These are phyloP conservation scores for Sesamia inferens DNA, from an alignment of 2,888 invertebrate species.

Conservation along the genomic window DNA sequence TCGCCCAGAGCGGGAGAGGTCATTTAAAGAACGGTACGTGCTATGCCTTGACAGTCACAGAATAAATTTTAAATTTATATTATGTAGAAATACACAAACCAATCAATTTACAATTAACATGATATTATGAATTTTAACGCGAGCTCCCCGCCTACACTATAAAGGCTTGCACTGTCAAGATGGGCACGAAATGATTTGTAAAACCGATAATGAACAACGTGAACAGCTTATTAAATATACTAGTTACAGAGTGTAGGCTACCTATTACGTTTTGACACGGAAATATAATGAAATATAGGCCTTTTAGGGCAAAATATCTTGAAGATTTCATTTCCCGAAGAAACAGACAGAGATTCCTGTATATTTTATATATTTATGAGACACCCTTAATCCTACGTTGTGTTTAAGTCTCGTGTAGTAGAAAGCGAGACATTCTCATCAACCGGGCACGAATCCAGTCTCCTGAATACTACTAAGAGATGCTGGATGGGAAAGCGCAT, in stretches of 20 bases:
- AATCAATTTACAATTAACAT: neutral
- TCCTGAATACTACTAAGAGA: neutral
- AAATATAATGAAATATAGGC: conserved; percentile 4
- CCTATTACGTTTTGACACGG: conserved; percentile 4
- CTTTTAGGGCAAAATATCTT: neutral
- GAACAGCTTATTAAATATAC: conserved; percentile 55
- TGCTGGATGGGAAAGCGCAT: neutral
- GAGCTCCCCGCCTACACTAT: conserved; percentile 22
- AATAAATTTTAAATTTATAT: neutral
- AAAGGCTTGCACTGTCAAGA: conserved; percentile 50
- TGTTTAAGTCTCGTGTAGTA: neutral
- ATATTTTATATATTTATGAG: too few relatives aligned
- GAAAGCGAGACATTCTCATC: neutral
- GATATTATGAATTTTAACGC: neutral
- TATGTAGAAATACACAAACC: neutral
- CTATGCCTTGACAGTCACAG: neutral
- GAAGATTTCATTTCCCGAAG: neutral
- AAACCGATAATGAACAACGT: conserved; percentile 61
- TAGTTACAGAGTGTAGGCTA: conserved; percentile 28
- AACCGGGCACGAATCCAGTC: too few relatives aligned
- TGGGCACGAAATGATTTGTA: conserved; percentile 63
- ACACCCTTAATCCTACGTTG: neutral
- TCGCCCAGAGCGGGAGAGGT: too few relatives aligned
- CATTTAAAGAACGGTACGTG: too few relatives aligned
- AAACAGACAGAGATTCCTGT: neutral